phyloP scores from a whole-genome alignment of 2,113 vertebrate species.

The Okapia johnstoni region DNA sequence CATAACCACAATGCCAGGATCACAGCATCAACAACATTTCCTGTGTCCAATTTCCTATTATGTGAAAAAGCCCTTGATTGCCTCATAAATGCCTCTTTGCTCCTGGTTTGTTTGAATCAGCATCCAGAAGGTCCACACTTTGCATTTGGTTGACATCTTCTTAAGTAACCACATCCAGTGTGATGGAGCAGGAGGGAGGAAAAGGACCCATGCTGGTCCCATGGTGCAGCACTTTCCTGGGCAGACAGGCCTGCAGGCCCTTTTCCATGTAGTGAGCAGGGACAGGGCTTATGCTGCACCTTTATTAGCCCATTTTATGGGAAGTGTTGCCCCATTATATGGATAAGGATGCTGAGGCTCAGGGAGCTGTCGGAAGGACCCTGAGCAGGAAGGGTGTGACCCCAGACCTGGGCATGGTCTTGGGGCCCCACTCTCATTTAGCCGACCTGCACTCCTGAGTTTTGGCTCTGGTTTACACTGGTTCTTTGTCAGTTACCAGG shows the following conservation, averaged over 20 bases:
- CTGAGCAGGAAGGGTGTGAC: not conserved
- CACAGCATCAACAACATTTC: not conserved
- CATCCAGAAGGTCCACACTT: not conserved
- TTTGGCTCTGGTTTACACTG: not conserved
- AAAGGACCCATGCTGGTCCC: not conserved
- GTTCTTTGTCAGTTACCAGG: not conserved
- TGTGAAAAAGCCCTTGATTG: not conserved
- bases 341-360: not conserved
- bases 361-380: not conserved
- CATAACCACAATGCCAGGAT: not conserved
- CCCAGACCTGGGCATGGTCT: not conserved
- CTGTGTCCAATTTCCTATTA: not conserved
- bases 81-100: not conserved
- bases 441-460: not conserved
- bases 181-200: not conserved
- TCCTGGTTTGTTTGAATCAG: not conserved
- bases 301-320: not conserved
- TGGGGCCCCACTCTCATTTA: not conserved
- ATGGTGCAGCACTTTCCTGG: fast-evolving
- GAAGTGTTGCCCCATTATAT: not conserved
- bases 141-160: not conserved
- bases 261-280: not conserved
- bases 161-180: not conserved
- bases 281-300: fast-evolving
- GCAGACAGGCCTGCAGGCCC: not conserved